A percentile compares a stretch with the other conserved stretches of the same genome.
Conservation (phyloP, 2,888 invertebrate species). For the Spatulosminthurus flaviceps region DNA sequence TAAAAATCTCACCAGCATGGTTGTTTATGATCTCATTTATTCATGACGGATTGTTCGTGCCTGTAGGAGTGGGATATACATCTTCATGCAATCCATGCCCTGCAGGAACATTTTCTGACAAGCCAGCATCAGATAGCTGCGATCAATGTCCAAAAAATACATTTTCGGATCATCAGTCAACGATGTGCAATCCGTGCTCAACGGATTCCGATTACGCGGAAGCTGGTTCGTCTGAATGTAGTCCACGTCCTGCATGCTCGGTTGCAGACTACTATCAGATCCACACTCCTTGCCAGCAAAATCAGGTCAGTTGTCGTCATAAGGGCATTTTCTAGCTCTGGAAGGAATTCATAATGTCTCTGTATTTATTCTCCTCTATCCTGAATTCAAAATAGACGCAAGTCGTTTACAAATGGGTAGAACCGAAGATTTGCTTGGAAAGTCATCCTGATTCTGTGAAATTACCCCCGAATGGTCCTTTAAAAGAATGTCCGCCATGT, state of each 20-base stretch:
- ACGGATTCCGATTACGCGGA: slow-evolving; percentile 66
- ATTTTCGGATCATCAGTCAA: slow-evolving; percentile 67
- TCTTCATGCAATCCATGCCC: slow-evolving; percentile 69
- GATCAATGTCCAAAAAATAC: slow-evolving; percentile 68
- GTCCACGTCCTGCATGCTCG: slow-evolving; percentile 68
- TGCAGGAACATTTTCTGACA: slow-evolving; percentile 66
- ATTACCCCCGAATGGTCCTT: slow-evolving; percentile 66
- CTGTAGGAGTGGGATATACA: slow-evolving; percentile 70
- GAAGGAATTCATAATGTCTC: no score
- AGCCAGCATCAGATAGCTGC: slow-evolving; percentile 66
- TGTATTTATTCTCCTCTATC: neutral
- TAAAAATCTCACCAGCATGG: no score
- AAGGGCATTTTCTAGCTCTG: no score
- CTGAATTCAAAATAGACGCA: slow-evolving; percentile 65
- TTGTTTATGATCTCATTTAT: neutral
- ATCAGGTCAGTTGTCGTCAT: slow-evolving; percentile 64
- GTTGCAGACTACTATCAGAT: slow-evolving; percentile 69
- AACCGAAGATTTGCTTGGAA: slow-evolving; percentile 70
- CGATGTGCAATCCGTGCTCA: slow-evolving; percentile 67
- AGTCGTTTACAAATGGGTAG: slow-evolving; percentile 69
- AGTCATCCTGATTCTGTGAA: slow-evolving; percentile 66
- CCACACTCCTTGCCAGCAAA: slow-evolving; percentile 68
- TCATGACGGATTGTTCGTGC: neutral
- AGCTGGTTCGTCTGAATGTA: slow-evolving; percentile 68
- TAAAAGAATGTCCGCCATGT: slow-evolving; percentile 67